Evolutionary conservation across 2,797 vertebrate genomes (phyloP).

Genomic region (Notolepis coatsorum): DNA sequence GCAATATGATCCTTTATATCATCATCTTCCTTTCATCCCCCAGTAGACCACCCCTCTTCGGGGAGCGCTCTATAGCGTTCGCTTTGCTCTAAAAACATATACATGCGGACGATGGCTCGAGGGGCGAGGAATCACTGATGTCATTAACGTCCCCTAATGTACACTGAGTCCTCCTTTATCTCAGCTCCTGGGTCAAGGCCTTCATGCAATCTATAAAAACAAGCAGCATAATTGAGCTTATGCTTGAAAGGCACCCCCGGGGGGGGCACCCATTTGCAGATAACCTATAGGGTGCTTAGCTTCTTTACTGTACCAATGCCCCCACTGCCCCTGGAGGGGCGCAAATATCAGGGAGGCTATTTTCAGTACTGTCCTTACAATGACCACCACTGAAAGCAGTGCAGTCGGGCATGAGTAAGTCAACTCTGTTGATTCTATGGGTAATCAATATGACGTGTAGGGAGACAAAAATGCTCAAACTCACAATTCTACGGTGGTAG

Average conservation of each 20-base stretch:
- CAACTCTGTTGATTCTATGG: no score
- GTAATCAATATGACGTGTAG: no score
- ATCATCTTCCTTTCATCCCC: conserved; percentile 21
- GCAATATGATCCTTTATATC: not conserved
- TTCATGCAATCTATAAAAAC: conserved; percentile 24
- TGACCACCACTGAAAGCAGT: no score
- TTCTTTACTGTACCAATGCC: not conserved
- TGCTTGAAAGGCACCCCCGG: conserved; percentile 2
- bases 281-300: not conserved
- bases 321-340: not conserved
- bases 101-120: conserved; percentile 4
- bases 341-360: not conserved
- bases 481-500: no score
- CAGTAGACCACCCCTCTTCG: not conserved
- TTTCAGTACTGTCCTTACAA: not conserved
- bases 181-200: conserved; percentile 3
- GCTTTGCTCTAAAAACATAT: conserved; percentile 22
- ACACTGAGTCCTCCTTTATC: not conserved
- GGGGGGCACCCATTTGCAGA: conserved; percentile 4
- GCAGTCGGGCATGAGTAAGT: no score
- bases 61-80: conserved; percentile 4
- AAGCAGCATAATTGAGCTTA: conserved; percentile 21
- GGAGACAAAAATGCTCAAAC: no score
- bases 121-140: conserved; percentile 15
- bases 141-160: conserved; percentile 1